Evolutionary conservation across 2,888 invertebrate species (phyloP).

Genomic region (Tipula vernalis): DNA sequence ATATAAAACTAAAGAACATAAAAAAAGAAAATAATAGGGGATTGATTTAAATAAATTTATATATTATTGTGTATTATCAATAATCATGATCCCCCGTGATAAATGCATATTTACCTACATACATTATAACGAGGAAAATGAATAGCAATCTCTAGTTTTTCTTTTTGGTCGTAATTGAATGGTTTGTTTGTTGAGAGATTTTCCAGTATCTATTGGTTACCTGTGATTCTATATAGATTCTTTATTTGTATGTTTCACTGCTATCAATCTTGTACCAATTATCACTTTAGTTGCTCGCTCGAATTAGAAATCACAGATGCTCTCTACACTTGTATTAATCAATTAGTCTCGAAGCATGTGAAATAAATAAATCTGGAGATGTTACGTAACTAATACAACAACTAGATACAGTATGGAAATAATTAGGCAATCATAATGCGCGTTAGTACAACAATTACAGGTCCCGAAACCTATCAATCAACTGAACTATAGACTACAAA

Average conservation of each 20-base stretch:
- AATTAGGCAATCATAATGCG: too few relatives aligned
- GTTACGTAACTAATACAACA: too few relatives aligned
- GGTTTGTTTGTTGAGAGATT: background rate
- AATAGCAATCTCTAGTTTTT: background rate
- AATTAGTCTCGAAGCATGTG: too few relatives aligned
- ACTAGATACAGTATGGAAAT: too few relatives aligned
- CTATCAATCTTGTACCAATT: too few relatives aligned
- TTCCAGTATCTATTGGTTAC: background rate
- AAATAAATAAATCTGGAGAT: too few relatives aligned
- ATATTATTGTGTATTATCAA: slow-evolving; percentile 4
- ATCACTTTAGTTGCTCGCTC: too few relatives aligned
- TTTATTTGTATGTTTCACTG: background rate
- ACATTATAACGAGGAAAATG: background rate
- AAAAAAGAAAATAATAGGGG: background rate
- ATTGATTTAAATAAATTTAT: background rate
- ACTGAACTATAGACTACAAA: too few relatives aligned
- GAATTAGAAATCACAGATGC: too few relatives aligned
- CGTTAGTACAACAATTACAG: too few relatives aligned
- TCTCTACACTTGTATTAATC: too few relatives aligned
- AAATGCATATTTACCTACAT: background rate
- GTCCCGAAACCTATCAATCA: too few relatives aligned
- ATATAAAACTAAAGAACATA: background rate
- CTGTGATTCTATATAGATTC: background rate
- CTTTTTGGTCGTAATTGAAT: background rate
- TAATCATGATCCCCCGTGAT: background rate